A percentile compares a stretch with the other conserved stretches of the same genome.
These are phyloP conservation scores for Coilia nasus DNA, from an alignment of 2,797 vertebrate genomes.

Conservation along the genomic window DNA sequence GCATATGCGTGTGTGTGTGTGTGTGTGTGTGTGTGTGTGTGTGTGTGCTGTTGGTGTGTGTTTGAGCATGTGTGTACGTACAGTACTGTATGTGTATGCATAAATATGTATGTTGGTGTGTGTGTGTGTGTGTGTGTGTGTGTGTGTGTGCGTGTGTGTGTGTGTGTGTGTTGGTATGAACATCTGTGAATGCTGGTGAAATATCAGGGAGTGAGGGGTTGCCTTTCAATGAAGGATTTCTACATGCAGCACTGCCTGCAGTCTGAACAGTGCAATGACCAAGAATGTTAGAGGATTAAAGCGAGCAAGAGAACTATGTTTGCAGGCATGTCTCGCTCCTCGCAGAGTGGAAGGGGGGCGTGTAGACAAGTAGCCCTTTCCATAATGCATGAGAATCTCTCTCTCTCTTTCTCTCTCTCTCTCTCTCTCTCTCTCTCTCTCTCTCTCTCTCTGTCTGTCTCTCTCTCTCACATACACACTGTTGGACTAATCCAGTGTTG, in stretches of 20 bases:
- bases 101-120: neutral
- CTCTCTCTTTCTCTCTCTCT: neutral
- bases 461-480: neutral
- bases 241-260: neutral
- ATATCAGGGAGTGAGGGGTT: neutral
- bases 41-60: neutral
- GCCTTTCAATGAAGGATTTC: neutral
- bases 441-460: constrained; percentile 19
- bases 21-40: neutral
- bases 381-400: neutral
- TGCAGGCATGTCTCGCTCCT: constrained; percentile 6
- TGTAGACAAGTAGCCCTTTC: neutral
- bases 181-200: neutral
- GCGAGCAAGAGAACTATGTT: neutral
- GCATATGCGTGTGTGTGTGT: neutral
- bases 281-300: neutral
- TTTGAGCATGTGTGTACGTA: neutral
- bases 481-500: neutral
- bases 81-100: too few relatives aligned
- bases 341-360: neutral
- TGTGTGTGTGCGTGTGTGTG: neutral
- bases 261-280: neutral
- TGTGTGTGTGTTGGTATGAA: neutral
- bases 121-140: neutral
- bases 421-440: neutral